These are phyloP conservation scores for Papilio machaon DNA, from an alignment of 1,140 invertebrate species.

Conservation along the genomic window DNA sequence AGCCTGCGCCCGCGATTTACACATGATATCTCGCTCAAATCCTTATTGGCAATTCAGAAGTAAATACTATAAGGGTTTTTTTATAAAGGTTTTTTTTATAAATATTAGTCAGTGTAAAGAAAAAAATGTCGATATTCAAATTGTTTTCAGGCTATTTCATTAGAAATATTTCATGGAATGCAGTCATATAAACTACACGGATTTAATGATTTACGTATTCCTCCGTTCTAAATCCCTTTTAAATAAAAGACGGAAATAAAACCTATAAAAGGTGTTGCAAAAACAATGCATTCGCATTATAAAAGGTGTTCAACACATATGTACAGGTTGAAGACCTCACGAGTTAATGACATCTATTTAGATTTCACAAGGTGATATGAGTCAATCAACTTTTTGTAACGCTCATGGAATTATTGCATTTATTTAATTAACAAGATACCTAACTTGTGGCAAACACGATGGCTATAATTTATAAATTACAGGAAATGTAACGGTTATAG, in stretches of 20 bases:
- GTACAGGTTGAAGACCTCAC: conserved; percentile 25
- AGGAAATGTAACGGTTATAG: not conserved
- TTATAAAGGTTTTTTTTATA: too few relatives aligned
- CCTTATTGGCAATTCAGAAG: not conserved
- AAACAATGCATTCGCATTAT: conserved; percentile 37
- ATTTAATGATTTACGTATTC: too few relatives aligned
- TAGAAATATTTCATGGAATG: too few relatives aligned
- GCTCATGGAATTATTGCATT: conserved; percentile 29
- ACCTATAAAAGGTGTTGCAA: not conserved
- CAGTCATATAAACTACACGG: too few relatives aligned
- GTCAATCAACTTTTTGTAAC: conserved; percentile 30
- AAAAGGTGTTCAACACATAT: conserved; percentile 27
- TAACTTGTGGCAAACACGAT: not conserved
- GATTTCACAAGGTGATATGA: conserved; percentile 28
- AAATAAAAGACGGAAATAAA: not conserved
- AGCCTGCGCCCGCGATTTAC: not conserved
- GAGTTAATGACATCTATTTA: conserved; percentile 29
- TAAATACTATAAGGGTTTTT: too few relatives aligned
- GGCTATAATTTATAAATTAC: conserved; percentile 2
- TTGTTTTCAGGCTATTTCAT: not conserved
- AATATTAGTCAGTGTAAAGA: not conserved
- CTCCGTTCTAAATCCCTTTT: not conserved
- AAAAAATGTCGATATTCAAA: not conserved
- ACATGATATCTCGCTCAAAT: not conserved
- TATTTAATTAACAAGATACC: not conserved